Percentiles rank a stretch among this genome's conserved stretches.
Evolutionary conservation across 2,888 invertebrate genomes (phyloP).

Genomic region (Micoletzkya japonica): DNA sequence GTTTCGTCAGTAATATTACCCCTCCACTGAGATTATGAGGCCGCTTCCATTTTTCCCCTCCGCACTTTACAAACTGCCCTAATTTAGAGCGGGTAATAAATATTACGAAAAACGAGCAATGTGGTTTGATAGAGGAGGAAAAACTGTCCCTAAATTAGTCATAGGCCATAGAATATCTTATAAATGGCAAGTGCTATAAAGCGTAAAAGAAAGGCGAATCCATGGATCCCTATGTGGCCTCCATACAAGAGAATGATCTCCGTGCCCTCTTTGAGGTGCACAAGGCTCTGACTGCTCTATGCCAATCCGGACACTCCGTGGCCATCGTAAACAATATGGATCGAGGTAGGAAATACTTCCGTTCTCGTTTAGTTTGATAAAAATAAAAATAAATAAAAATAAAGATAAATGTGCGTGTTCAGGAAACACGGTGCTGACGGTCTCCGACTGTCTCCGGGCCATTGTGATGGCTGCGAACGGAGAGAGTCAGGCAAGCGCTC

Average conservation of each 20-base stretch:
- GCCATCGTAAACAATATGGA: conserved; percentile 46
- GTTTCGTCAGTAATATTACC: neutral
- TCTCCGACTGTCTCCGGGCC: conserved; percentile 52
- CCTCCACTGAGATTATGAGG: neutral
- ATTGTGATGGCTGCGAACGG: conserved; percentile 45
- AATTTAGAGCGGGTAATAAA: too few species aligned
- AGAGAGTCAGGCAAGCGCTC: conserved; percentile 26
- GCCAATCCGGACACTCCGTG: conserved; percentile 47
- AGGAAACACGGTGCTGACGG: conserved; percentile 44
- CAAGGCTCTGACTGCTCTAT: conserved; percentile 50
- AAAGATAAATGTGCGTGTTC: neutral
- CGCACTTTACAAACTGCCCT: too few species aligned
- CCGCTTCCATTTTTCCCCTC: neutral
- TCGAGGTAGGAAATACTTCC: neutral
- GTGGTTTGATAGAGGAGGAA: too few species aligned
- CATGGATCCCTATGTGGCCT: too few species aligned
- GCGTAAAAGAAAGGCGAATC: too few species aligned
- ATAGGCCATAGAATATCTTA: too few species aligned
- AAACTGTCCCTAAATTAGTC: too few species aligned
- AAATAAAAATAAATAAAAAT: neutral
- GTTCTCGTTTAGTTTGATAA: neutral
- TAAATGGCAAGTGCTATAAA: too few species aligned
- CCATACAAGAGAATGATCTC: neutral
- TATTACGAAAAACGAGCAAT: too few species aligned
- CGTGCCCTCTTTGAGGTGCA: conserved; percentile 41